phyloP scores from a whole-genome alignment of 2,888 invertebrate species.

The Caenorhabditis uteleia region DNA sequence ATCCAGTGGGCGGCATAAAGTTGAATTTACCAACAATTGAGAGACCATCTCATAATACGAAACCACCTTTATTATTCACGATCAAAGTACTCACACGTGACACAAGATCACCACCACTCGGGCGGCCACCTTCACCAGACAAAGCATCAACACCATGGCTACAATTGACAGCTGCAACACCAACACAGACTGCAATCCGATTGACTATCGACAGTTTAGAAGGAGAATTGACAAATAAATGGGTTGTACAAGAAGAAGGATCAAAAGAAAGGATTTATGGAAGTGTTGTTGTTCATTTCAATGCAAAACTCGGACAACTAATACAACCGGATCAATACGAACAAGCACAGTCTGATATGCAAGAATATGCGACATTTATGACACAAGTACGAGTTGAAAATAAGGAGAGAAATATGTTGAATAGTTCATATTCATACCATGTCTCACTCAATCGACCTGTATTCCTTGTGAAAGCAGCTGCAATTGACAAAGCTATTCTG shows the following conservation, averaged over 20 bases:
- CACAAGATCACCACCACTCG: background rate
- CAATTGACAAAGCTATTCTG: constrained; percentile 89
- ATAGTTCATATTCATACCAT: constrained; percentile 46
- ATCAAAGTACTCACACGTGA: constrained; percentile 31
- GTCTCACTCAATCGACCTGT: constrained; percentile 90
- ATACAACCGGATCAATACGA: constrained; percentile 81
- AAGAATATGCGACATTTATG: constrained; percentile 96
- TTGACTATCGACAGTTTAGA: constrained; percentile 93
- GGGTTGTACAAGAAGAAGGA: constrained; percentile 45
- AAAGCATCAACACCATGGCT: constrained; percentile 76
- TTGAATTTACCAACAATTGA: background rate
- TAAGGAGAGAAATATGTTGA: constrained; percentile 51
- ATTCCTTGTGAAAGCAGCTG: constrained; percentile 93
- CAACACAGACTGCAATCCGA: constrained; percentile 92
- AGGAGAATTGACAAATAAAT: constrained; percentile 77
- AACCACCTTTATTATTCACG: constrained; percentile 36
- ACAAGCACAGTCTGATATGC: constrained; percentile 95
- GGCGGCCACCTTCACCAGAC: background rate
- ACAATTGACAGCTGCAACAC: constrained; percentile 96
- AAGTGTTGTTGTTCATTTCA: constrained; percentile 86
- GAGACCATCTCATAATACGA: too few species aligned
- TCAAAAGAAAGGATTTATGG: constrained; percentile 71
- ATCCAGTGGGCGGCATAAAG: constrained; percentile 2
- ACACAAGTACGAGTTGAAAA: constrained; percentile 74
- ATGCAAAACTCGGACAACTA: constrained; percentile 82